phyloP scores from a whole-genome alignment of 2,797 vertebrate genomes.

The Thaleichthys pacificus region DNA sequence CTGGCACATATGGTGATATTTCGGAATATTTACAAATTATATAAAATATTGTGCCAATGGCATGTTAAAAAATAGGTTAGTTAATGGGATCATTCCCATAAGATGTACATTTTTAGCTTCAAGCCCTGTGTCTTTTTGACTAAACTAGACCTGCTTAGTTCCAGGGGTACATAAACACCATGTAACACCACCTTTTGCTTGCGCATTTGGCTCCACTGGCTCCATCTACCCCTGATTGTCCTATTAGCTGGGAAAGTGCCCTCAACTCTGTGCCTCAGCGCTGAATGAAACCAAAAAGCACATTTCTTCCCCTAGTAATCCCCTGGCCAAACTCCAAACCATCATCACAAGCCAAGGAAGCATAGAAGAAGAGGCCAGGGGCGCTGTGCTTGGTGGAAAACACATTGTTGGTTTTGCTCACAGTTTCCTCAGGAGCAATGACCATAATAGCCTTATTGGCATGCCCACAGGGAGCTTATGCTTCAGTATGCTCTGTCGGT shows the following conservation, averaged over 20 bases:
- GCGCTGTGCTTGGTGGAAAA: slow-evolving; percentile 53
- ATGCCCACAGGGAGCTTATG: slow-evolving; percentile 50
- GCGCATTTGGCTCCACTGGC: slow-evolving; percentile 20
- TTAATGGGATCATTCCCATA: neutral
- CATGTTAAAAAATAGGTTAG: neutral
- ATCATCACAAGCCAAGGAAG: slow-evolving; percentile 57
- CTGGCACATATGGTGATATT: neutral
- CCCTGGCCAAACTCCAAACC: slow-evolving; percentile 60
- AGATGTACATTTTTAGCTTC: slow-evolving; percentile 34
- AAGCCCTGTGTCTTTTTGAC: slow-evolving; percentile 31
- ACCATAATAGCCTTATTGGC: slow-evolving; percentile 60
- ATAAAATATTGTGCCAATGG: neutral
- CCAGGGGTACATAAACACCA: slow-evolving; percentile 40
- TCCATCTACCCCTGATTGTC: slow-evolving; percentile 45
- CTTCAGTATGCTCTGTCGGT: slow-evolving; percentile 38
- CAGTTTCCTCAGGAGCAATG: slow-evolving; percentile 60
- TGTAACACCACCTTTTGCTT: slow-evolving; percentile 27
- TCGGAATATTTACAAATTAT: neutral
- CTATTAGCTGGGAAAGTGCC: slow-evolving; percentile 56
- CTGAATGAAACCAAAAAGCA: slow-evolving; percentile 56
- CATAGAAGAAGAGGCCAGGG: slow-evolving; percentile 43
- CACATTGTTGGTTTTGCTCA: slow-evolving; percentile 60
- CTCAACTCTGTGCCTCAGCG: slow-evolving; percentile 50
- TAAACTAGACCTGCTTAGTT: slow-evolving; percentile 40
- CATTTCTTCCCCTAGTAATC: slow-evolving; percentile 47